Evolutionary conservation across 2,797 vertebrate species (phyloP).

Genomic region (Odontamblyopus rebecca): DNA sequence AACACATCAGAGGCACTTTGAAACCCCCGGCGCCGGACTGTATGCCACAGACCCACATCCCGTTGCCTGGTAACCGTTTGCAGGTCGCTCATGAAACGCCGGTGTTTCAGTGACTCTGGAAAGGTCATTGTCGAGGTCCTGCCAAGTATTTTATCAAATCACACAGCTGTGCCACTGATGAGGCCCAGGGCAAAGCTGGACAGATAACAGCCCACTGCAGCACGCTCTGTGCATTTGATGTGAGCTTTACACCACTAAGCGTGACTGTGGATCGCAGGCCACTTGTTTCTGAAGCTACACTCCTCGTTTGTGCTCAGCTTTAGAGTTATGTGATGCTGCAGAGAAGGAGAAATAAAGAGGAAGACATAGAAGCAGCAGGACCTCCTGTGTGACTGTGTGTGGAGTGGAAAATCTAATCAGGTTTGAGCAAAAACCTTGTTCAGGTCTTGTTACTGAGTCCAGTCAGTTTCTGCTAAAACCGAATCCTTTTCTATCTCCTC

Average conservation of each 20-base stretch:
- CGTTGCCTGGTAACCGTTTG: constrained; percentile 62
- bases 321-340: constrained; percentile 16
- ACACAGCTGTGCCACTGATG: constrained; percentile 50
- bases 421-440: constrained; percentile 24
- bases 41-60: constrained; percentile 37
- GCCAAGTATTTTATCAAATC: constrained; percentile 66
- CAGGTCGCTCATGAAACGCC: constrained; percentile 38
- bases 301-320: constrained; percentile 19
- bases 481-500: not conserved
- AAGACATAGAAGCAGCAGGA: constrained; percentile 31
- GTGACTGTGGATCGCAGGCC: constrained; percentile 12
- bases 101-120: constrained; percentile 45
- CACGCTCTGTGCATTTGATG: constrained; percentile 36
- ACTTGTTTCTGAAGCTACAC: constrained; percentile 11
- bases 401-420: constrained; percentile 46
- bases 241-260: constrained; percentile 32
- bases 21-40: constrained; percentile 24
- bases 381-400: constrained; percentile 37
- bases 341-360: constrained; percentile 10
- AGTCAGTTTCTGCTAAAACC: not conserved
- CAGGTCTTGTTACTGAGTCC: constrained; percentile 6
- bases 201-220: constrained; percentile 18
- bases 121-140: constrained; percentile 61
- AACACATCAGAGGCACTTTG: constrained; percentile 26
- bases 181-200: constrained; percentile 23